Evolutionary conservation across 2,888 invertebrate genomes (phyloP).

Genomic region (Trachelus stipa): DNA sequence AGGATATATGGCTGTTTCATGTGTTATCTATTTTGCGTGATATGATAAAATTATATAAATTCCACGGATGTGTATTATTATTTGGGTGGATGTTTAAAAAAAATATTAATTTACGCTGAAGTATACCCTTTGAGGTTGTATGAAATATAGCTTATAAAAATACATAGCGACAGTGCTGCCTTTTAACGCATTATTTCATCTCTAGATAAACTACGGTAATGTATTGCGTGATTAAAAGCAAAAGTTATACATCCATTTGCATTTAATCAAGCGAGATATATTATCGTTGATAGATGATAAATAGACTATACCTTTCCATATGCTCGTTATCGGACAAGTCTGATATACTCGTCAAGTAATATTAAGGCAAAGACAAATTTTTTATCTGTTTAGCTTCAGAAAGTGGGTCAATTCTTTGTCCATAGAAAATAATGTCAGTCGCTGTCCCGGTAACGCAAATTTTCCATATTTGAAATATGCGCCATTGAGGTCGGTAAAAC

Average conservation of each 20-base stretch:
- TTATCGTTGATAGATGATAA: too few relatives aligned
- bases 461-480: neutral
- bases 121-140: neutral
- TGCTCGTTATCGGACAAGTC: too few relatives aligned
- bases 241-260: too few relatives aligned
- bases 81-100: neutral
- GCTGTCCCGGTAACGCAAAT: neutral
- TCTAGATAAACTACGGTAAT: too few relatives aligned
- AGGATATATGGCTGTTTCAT: slow-evolving; percentile 24
- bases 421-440: neutral
- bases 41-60: neutral
- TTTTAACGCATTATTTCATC: neutral
- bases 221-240: too few relatives aligned
- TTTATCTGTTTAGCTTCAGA: too few relatives aligned
- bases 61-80: neutral
- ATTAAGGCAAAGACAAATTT: too few relatives aligned
- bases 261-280: too few relatives aligned
- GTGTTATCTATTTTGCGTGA: neutral
- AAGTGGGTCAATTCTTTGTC: too few relatives aligned
- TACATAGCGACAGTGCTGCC: neutral
- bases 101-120: neutral
- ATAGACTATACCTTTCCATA: too few relatives aligned
- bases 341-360: too few relatives aligned
- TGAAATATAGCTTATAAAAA: neutral
- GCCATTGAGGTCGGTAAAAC: neutral